These are phyloP conservation scores for Abscondita cerata DNA, from an alignment of 2,888 invertebrate genomes.

Conservation along the genomic window DNA sequence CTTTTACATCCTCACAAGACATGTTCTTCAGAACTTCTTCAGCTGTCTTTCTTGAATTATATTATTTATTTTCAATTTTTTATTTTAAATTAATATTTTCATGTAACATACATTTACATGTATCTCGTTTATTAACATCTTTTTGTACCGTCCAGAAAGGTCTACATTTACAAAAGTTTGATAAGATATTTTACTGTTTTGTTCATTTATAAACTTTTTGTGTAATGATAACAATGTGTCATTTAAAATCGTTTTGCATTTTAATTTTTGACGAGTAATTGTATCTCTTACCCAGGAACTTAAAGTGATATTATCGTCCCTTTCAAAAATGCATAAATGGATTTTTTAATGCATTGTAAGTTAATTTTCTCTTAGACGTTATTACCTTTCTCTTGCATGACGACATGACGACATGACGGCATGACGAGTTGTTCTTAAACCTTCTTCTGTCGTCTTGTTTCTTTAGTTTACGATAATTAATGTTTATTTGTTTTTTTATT, in stretches of 20 bases:
- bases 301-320: background rate
- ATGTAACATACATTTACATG: background rate
- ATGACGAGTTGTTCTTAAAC: background rate
- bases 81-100: background rate
- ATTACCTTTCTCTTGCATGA: no score
- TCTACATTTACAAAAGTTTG: no score
- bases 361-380: no score
- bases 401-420: no score
- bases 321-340: background rate
- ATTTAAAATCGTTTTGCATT: background rate
- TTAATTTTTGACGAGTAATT: background rate
- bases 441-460: background rate
- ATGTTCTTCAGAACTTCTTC: background rate
- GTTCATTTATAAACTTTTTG: constrained; percentile 1
- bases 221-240: constrained; percentile 1
- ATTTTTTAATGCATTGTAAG: no score
- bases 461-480: background rate
- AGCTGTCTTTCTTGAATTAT: no score
- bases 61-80: no score
- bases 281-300: constrained; percentile 1
- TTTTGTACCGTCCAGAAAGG: background rate
- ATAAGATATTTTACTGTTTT: no score
- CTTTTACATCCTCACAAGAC: background rate
- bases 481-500: background rate
- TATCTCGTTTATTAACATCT: no score